Conservation (phyloP, 2,888 invertebrate genomes). For the Anorthoa munda region DNA sequence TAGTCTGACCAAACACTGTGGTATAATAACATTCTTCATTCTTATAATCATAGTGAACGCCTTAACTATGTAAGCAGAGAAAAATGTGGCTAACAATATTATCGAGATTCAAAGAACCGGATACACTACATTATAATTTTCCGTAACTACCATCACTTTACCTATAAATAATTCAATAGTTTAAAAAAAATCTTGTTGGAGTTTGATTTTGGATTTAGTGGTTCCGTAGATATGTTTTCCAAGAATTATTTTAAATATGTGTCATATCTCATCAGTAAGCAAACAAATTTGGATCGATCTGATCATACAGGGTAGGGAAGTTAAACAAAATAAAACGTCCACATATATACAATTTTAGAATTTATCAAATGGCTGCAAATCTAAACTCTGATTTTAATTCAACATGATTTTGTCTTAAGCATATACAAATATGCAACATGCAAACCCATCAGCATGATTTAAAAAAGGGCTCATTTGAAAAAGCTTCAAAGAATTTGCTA, state of each 20-base stretch:
- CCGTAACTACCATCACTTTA: constrained; percentile 72
- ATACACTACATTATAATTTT: constrained; percentile 73
- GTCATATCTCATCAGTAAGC: not conserved
- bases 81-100: constrained; percentile 67
- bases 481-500: not conserved
- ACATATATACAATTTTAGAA: not conserved
- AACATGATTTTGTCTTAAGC: not conserved
- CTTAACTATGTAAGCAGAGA: constrained; percentile 60
- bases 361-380: not conserved
- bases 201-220: not conserved
- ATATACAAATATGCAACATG: not conserved
- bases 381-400: not conserved
- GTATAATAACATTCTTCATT: constrained; percentile 59
- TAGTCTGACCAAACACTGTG: constrained; percentile 48
- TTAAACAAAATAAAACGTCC: not conserved
- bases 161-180: constrained; percentile 77
- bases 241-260: not conserved
- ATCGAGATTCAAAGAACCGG: constrained; percentile 74
- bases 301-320: not conserved
- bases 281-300: not conserved
- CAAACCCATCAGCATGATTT: not conserved
- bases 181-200: constrained; percentile 7
- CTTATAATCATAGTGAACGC: constrained; percentile 63
- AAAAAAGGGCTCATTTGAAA: not conserved
- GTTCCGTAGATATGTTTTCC: constrained; percentile 27